Conservation (phyloP, 2,888 invertebrate species). For the Oxytorus armatus region DNA sequence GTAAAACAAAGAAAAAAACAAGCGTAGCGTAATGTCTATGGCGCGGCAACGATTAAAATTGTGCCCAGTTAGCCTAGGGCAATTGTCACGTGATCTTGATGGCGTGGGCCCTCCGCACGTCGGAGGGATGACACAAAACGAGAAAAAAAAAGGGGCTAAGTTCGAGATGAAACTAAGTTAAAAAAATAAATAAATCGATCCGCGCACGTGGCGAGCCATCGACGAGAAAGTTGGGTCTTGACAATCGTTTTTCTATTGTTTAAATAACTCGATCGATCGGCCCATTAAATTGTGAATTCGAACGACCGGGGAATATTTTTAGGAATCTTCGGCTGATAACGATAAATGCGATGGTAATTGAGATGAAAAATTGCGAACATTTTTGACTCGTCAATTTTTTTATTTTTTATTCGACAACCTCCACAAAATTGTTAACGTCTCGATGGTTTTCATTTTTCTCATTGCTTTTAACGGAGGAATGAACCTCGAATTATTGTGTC, state of each 20-base stretch:
- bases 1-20: slow-evolving; percentile 33
- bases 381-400: slow-evolving; percentile 1
- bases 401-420: neutral
- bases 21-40: slow-evolving; percentile 52
- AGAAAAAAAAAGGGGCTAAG: neutral
- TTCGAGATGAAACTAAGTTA: too few species aligned
- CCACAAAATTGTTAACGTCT: neutral
- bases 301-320: slow-evolving; percentile 54
- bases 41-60: slow-evolving; percentile 37
- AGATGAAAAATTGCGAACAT: neutral
- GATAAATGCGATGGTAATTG: neutral
- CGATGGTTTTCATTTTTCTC: neutral
- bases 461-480: slow-evolving; percentile 54
- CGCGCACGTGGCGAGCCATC: slow-evolving; percentile 42
- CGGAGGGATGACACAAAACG: neutral
- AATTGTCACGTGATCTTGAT: too few species aligned
- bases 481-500: slow-evolving; percentile 57
- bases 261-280: slow-evolving; percentile 67
- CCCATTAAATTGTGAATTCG: too few species aligned
- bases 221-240: slow-evolving; percentile 73
- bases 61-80: neutral
- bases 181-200: slow-evolving; percentile 27
- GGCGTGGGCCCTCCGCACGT: too few species aligned
- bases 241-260: slow-evolving; percentile 81
- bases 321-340: slow-evolving; percentile 45